Conservation (phyloP, 1,140 invertebrate species). For the Heterodera schachtii region DNA sequence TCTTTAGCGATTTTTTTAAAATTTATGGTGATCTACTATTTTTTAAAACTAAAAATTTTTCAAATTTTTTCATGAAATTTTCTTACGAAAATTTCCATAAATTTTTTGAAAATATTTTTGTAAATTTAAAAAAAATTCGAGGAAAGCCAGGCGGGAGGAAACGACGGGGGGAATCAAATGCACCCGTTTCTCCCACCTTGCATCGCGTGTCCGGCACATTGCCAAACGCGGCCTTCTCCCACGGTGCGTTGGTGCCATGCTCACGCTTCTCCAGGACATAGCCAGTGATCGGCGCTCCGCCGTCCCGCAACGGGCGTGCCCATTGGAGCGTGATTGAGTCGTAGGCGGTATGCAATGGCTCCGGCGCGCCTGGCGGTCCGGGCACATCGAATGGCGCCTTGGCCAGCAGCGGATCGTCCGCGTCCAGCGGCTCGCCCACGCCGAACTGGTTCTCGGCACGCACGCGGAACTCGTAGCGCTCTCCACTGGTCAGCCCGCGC, state of each 20-base stretch:
- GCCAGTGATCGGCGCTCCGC: conserved; percentile 84
- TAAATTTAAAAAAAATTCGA: no score
- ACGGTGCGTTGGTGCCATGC: conserved; percentile 71
- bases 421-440: conserved; percentile 84
- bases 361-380: conserved; percentile 81
- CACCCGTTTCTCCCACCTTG: conserved; percentile 60
- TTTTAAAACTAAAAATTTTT: no score
- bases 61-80: no score
- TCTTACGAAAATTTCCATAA: no score
- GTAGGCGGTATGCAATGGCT: conserved; percentile 87
- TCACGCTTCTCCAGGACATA: conserved; percentile 95
- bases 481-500: conserved; percentile 84
- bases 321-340: conserved; percentile 96
- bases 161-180: no score
- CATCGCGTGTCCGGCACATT: conserved; percentile 76
- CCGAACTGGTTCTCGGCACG: conserved; percentile 87
- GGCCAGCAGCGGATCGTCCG: conserved; percentile 83
- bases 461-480: conserved; percentile 93
- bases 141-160: no score
- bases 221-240: conserved; percentile 80
- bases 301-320: conserved; percentile 88
- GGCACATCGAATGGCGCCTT: conserved; percentile 81
- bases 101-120: no score
- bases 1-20: no score
- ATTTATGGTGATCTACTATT: no score